phyloP scores from a whole-genome alignment of 2,113 vertebrate genomes.

The Periophthalmodon schlosseri region DNA sequence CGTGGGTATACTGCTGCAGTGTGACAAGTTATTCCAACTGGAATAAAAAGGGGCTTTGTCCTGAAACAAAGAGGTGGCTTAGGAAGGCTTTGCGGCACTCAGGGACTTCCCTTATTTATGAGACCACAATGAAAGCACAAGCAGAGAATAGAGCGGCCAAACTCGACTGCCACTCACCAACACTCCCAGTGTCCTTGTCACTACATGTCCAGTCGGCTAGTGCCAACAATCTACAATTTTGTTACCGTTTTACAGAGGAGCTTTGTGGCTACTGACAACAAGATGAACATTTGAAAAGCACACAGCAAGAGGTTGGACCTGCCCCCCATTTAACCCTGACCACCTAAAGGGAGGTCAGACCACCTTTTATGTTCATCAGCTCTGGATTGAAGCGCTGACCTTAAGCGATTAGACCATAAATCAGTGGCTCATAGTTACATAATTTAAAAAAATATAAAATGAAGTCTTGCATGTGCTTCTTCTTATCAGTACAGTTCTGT shows the following conservation, averaged over 20 bases:
- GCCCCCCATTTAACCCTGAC: constrained; percentile 52
- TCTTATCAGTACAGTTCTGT: background rate
- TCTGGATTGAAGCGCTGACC: constrained; percentile 36
- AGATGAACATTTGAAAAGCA: background rate
- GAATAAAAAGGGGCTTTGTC: constrained; percentile 49
- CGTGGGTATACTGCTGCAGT: constrained; percentile 35
- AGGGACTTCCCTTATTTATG: constrained; percentile 54
- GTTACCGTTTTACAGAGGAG: constrained; percentile 8
- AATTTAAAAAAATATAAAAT: background rate
- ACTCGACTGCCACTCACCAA: constrained; percentile 29
- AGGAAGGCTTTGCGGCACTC: constrained; percentile 29
- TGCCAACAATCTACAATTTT: constrained; percentile 8
- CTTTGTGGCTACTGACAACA: background rate
- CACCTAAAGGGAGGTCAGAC: constrained; percentile 50
- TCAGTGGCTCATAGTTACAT: too few relatives aligned
- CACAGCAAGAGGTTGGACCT: background rate
- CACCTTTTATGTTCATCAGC: constrained; percentile 55
- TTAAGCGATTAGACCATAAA: background rate
- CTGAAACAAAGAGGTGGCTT: constrained; percentile 41
- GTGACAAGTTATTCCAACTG: constrained; percentile 61
- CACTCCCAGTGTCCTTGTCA: constrained; percentile 18
- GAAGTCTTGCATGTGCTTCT: background rate
- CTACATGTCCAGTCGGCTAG: background rate
- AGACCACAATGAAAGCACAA: constrained; percentile 20
- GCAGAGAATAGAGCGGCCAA: constrained; percentile 29